These are phyloP conservation scores for Dascillus cervinus DNA, from an alignment of 2,888 invertebrate genomes.

Conservation along the genomic window DNA sequence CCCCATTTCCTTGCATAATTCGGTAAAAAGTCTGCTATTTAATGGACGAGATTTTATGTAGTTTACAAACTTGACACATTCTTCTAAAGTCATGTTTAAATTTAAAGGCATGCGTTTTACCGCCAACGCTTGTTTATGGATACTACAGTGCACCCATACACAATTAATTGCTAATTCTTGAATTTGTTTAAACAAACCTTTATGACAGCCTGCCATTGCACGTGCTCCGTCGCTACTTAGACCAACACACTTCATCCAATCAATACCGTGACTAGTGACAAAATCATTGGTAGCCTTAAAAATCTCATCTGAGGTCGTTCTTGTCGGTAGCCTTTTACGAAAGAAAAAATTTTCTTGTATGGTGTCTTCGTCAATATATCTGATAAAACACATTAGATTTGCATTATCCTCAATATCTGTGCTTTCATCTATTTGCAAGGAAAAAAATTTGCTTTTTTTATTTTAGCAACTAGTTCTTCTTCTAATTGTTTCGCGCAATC, in stretches of 20 bases:
- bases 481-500: slow-evolving; percentile 6
- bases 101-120: slow-evolving; percentile 4
- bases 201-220: slow-evolving; percentile 4
- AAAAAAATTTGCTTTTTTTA: slow-evolving; percentile 6
- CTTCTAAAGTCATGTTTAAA: slow-evolving; percentile 3
- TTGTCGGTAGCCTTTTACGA: slow-evolving; percentile 6
- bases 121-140: slow-evolving; percentile 5
- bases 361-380: slow-evolving; percentile 4
- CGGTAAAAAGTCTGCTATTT: slow-evolving; percentile 5
- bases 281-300: slow-evolving; percentile 5
- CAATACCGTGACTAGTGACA: slow-evolving; percentile 6
- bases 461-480: slow-evolving; percentile 3
- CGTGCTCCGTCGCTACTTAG: slow-evolving; percentile 5
- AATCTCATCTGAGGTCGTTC: slow-evolving; percentile 4
- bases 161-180: slow-evolving; percentile 4
- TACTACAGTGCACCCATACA: slow-evolving; percentile 5
- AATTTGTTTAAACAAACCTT: slow-evolving; percentile 3
- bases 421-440: slow-evolving; percentile 9
- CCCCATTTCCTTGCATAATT: slow-evolving; percentile 7
- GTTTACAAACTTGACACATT: slow-evolving; percentile 6
- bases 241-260: slow-evolving; percentile 5
- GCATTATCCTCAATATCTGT: slow-evolving; percentile 7
- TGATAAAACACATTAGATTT: slow-evolving; percentile 6
- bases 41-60: slow-evolving; percentile 6
- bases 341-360: slow-evolving; percentile 6